A percentile compares a stretch with the other conserved stretches of the same genome.
Evolutionary conservation across 2,888 invertebrate species (phyloP).

Genomic region (Copidosoma aretas): DNA sequence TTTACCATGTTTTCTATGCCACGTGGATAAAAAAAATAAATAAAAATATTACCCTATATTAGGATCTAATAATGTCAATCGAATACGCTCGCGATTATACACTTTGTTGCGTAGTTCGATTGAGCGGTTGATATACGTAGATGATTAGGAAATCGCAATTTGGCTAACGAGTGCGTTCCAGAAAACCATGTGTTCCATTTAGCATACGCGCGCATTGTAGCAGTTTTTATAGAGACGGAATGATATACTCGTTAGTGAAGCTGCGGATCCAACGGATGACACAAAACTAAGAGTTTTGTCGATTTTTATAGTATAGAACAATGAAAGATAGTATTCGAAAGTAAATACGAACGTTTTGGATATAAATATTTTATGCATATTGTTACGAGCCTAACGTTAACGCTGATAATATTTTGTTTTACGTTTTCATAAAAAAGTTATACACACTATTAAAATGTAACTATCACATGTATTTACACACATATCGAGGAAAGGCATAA

Average conservation of each 20-base stretch:
- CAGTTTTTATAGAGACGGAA: conserved; percentile 12
- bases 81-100: not conserved
- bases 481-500: conserved; percentile 23
- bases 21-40: not conserved
- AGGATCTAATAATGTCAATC: conserved; percentile 2
- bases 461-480: conserved; percentile 2
- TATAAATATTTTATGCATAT: conserved; percentile 25
- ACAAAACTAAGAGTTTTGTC: conserved; percentile 8
- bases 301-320: not conserved
- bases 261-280: conserved; percentile 11
- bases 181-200: no score
- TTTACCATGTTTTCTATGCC: no score
- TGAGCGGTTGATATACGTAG: no score
- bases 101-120: not conserved
- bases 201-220: conserved; percentile 6
- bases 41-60: conserved; percentile 14
- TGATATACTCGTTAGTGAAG: conserved; percentile 9
- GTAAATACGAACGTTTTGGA: conserved; percentile 19
- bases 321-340: conserved; percentile 34
- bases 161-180: not conserved
- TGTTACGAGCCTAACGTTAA: conserved; percentile 2
- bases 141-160: not conserved
- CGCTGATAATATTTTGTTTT: conserved; percentile 2
- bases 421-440: conserved; percentile 7
- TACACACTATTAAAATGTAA: conserved; percentile 9